Evolutionary conservation across 2,888 invertebrate species (phyloP).

Genomic region (Diarsia brunnea): DNA sequence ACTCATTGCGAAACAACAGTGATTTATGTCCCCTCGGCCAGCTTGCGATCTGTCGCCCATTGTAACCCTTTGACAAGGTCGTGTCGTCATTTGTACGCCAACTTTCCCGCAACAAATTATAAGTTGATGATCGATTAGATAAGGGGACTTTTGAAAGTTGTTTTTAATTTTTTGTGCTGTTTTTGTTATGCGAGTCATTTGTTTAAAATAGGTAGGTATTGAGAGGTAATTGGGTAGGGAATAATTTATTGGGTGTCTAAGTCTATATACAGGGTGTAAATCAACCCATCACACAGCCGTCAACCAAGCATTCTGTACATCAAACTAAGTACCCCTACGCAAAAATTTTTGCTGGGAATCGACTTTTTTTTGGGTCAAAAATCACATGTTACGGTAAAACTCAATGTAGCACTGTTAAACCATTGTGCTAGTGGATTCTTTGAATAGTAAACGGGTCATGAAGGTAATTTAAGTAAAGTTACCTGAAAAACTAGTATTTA

Average conservation of each 20-base stretch:
- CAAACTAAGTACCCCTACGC: too few relatives aligned
- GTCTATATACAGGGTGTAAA: too few relatives aligned
- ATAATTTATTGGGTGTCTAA: neutral
- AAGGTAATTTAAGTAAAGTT: too few relatives aligned
- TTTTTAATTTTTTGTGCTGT: slow-evolving; percentile 6
- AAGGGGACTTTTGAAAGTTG: slow-evolving; percentile 8
- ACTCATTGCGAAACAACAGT: slow-evolving; percentile 65
- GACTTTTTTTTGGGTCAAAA: too few relatives aligned
- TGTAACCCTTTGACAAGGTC: slow-evolving; percentile 70
- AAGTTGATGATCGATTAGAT: slow-evolving; percentile 64
- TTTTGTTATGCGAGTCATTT: neutral
- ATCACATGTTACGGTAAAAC: too few relatives aligned
- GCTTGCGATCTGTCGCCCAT: slow-evolving; percentile 59
- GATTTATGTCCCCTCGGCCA: slow-evolving; percentile 73
- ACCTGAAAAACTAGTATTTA: too few relatives aligned
- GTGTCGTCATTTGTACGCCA: slow-evolving; percentile 57
- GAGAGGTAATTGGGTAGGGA: neutral
- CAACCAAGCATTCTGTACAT: too few relatives aligned
- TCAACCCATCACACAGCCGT: too few relatives aligned
- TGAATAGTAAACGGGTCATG: too few relatives aligned
- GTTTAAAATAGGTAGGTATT: neutral
- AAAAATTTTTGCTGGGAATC: too few relatives aligned
- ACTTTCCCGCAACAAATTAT: slow-evolving; percentile 58
- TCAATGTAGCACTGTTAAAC: too few relatives aligned
- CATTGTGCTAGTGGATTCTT: too few relatives aligned